Evolutionary conservation across 1,140 invertebrate species (phyloP), one percentile per base, ranked within the genome.

Genomic region (Stegodyphus mimosarum): DNA sequence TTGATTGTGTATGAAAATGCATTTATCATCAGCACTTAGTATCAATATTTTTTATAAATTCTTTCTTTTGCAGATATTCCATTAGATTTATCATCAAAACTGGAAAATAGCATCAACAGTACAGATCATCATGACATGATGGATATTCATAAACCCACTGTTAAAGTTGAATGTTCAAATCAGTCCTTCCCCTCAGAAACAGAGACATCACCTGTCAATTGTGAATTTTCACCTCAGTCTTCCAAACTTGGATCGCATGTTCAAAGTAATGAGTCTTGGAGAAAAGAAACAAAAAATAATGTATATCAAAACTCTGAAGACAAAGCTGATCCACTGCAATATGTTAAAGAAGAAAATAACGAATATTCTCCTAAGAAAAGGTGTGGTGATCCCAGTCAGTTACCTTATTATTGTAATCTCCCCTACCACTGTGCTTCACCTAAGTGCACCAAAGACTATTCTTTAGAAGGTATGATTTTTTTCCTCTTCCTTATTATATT

Each of bases 381-480:
- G 11, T 84, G 60, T 10, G 81, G 73, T n/a, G 72, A 84, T 60
- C 63, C 69, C 71, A 73, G 60, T 74, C 60, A 75, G 60, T 17
- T 67, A 13, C 49, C 70, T 67, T 84, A 84, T 55, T 84, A 84
- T 76, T 75, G 72, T 69, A 75, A 84, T 84, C 81, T 84, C 76
- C 81, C 81, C 66, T 84, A 76, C 66, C 81, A 69, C 67, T 84
- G 64, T 84, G 81, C 81, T 84, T 84, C 72, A 76, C 73, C 81
- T 60, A 84, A 84, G 15, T 84, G 81, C 81, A 84, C 81, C 81
- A 84, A 84, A 84, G 81, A 84, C 15, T 84, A 74, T 49, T 74
- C 71, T 18, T 84, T 84, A 84, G 81, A 84, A 84, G 81, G 81
- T 84, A 76, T 52, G n/a, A 69, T 83, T 10, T 11, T n/a, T 7